Percentiles rank a stretch among this genome's conserved stretches.
Evolutionary conservation across 2,797 vertebrate genomes (phyloP).

Genomic region (Phyllotis vaccarum): DNA sequence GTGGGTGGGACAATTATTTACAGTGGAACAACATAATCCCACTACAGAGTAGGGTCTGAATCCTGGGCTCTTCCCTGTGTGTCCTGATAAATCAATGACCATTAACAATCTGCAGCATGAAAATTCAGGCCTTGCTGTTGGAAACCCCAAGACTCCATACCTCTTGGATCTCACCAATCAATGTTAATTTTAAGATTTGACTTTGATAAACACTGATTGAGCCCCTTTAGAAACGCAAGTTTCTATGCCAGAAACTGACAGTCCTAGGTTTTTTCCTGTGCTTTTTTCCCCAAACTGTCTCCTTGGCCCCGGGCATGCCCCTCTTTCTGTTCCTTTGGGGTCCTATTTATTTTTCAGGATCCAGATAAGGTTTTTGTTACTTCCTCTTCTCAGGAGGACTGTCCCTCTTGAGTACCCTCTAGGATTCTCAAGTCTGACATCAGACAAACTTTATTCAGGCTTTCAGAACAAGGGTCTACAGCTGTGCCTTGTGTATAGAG

Average conservation of each 20-base stretch:
- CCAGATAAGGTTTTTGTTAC: neutral
- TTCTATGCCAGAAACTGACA: neutral
- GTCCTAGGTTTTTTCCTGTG: neutral
- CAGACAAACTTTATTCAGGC: neutral
- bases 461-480: neutral
- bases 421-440: neutral
- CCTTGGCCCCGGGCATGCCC: neutral
- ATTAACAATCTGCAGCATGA: neutral
- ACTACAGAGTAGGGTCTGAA: neutral
- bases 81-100: neutral
- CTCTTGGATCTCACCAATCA: neutral
- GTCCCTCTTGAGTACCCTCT: neutral
- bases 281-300: neutral
- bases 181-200: neutral
- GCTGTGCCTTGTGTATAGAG: neutral
- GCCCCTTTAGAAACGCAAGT: neutral
- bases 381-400: neutral
- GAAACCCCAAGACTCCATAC: neutral
- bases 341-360: neutral
- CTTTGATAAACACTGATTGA: constrained; percentile 31
- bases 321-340: neutral
- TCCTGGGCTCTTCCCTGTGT: neutral
- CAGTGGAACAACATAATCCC: too few species aligned
- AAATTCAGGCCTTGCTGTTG: neutral
- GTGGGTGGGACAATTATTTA: too few species aligned